Conservation (phyloP, 2,888 invertebrate genomes). For the Drosophila conformis region DNA sequence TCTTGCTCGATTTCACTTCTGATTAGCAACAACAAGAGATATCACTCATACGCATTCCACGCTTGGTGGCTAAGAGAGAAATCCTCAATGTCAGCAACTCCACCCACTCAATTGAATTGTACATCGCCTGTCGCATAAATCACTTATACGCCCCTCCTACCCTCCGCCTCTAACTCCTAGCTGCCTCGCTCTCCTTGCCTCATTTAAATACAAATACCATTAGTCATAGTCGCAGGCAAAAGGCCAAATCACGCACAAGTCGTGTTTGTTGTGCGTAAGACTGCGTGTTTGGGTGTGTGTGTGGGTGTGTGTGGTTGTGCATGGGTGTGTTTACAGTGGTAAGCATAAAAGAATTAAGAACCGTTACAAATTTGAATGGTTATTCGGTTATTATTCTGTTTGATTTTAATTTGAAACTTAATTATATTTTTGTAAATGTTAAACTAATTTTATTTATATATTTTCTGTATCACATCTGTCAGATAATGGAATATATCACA, state of each 20-base stretch:
- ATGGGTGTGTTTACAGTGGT: constrained; percentile 4
- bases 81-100: constrained; percentile 2
- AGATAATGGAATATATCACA: not conserved
- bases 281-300: not conserved
- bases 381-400: not conserved
- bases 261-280: constrained; percentile 21
- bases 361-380: not conserved
- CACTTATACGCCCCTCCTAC: constrained; percentile 27
- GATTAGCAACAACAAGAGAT: constrained; percentile 21
- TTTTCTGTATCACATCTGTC: not conserved
- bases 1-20: constrained; percentile 4
- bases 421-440: not conserved
- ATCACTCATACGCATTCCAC: constrained; percentile 43
- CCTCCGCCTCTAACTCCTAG: not conserved
- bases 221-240: constrained; percentile 54
- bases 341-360: not conserved
- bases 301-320: not conserved
- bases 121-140: constrained; percentile 55
- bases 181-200: constrained; percentile 7
- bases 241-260: constrained; percentile 37
- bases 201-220: constrained; percentile 72
- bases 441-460: not conserved
- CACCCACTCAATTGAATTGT: constrained; percentile 23
- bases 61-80: constrained; percentile 13
- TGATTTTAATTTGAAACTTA: not conserved